phyloP scores from a whole-genome alignment of 2,113 vertebrate genomes.

The Leiothrix lutea region DNA sequence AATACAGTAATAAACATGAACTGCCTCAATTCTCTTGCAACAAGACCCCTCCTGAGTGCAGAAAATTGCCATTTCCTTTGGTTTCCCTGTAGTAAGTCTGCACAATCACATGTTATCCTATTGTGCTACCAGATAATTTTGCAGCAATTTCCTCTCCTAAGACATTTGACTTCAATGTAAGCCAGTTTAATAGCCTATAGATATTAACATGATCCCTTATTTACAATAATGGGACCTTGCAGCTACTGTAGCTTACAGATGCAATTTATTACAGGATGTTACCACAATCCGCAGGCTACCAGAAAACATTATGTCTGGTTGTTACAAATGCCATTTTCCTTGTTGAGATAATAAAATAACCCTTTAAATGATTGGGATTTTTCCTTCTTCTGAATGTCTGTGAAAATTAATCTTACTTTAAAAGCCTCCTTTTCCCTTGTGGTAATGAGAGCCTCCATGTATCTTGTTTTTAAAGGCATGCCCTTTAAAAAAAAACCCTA shows the following conservation, averaged over 20 bases:
- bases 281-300: slow-evolving; percentile 44
- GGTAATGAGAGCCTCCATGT: slow-evolving; percentile 5
- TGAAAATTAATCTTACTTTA: slow-evolving; percentile 62
- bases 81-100: slow-evolving; percentile 8
- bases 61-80: slow-evolving; percentile 57
- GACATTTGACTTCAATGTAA: slow-evolving; percentile 55
- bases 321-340: slow-evolving; percentile 58
- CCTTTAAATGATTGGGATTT: slow-evolving; percentile 38
- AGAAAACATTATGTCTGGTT: slow-evolving; percentile 44
- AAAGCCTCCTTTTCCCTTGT: slow-evolving; percentile 46
- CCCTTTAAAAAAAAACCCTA: not conserved
- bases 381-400: slow-evolving; percentile 39
- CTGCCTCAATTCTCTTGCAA: slow-evolving; percentile 8
- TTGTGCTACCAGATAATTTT: slow-evolving; percentile 55
- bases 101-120: slow-evolving; percentile 25
- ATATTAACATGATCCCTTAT: slow-evolving; percentile 67
- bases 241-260: slow-evolving; percentile 50
- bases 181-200: slow-evolving; percentile 61
- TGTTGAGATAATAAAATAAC: slow-evolving; percentile 63
- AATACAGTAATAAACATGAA: slow-evolving; percentile 32
- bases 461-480: slow-evolving; percentile 40
- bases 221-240: slow-evolving; percentile 59
- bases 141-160: slow-evolving; percentile 55
- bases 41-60: slow-evolving; percentile 24
- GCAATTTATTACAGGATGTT: slow-evolving; percentile 69